Evolutionary conservation across 2,888 invertebrate species (phyloP).

Genomic region (Eugnorisma glareosa): DNA sequence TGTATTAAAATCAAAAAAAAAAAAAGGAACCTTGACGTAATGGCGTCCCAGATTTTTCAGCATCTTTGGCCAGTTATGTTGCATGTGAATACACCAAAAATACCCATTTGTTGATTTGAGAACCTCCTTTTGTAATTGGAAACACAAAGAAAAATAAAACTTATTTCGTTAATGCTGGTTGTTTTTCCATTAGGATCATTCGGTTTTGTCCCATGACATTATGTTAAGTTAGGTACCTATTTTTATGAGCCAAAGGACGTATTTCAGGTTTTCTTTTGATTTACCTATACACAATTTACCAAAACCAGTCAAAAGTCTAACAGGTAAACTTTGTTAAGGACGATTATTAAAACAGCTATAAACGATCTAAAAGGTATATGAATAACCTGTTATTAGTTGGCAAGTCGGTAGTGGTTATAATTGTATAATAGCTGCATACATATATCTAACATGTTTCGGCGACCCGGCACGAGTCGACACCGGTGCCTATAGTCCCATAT

Average conservation of each 20-base stretch:
- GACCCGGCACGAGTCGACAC: slow-evolving; percentile 79
- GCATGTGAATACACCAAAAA: neutral
- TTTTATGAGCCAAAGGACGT: neutral
- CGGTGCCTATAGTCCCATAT: slow-evolving; percentile 78
- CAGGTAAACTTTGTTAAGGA: neutral
- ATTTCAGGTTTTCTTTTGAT: neutral
- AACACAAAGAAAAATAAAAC: neutral
- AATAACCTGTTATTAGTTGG: slow-evolving; percentile 58
- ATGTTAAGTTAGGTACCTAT: neutral
- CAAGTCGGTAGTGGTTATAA: slow-evolving; percentile 44
- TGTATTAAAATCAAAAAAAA: neutral
- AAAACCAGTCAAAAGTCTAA: neutral
- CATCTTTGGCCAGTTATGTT: neutral
- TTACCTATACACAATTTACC: neutral
- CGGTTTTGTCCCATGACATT: neutral
- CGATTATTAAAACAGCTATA: slow-evolving; percentile 1
- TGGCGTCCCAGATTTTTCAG: neutral
- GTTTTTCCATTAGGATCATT: neutral
- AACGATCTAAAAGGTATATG: slow-evolving; percentile 28
- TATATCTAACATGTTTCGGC: slow-evolving; percentile 57
- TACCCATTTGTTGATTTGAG: neutral
- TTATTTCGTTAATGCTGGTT: neutral
- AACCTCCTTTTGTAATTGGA: neutral
- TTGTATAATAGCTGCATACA: slow-evolving; percentile 64
- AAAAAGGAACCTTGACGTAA: neutral